Percentiles rank a stretch among this genome's conserved stretches.
Evolutionary conservation across 2,113 vertebrate genomes (phyloP).

Genomic region (Phrynocephalus versicolor): DNA sequence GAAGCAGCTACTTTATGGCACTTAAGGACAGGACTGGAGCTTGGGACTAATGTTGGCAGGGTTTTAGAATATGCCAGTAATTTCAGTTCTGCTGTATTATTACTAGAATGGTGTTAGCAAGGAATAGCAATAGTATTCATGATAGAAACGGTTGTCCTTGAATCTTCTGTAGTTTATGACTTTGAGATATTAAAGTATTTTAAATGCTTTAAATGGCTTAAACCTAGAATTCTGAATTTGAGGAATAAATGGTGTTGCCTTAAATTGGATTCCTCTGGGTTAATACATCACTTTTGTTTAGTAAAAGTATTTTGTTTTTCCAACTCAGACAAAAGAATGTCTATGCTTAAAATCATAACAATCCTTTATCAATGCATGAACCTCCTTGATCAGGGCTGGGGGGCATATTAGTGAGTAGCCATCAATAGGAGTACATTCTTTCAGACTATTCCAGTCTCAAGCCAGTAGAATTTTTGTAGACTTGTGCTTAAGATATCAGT

Average conservation of each 20-base stretch:
- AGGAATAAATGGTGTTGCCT: background rate
- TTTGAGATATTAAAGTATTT: background rate
- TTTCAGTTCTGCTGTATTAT: rapidly evolving
- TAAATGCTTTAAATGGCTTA: rapidly evolving
- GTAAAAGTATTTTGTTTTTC: background rate
- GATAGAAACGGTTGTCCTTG: background rate
- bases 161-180: background rate
- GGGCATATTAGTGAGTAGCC: background rate
- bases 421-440: background rate
- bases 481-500: background rate
- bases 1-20: background rate
- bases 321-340: background rate
- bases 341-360: background rate
- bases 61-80: rapidly evolving
- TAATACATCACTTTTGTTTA: conserved; percentile 24
- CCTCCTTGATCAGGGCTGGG: background rate
- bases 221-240: background rate
- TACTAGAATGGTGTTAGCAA: background rate
- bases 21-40: background rate
- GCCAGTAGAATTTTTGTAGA: background rate
- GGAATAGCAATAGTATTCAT: background rate
- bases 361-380: background rate
- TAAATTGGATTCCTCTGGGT: conserved; percentile 26
- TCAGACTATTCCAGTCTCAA: background rate
- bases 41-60: background rate